These are phyloP conservation scores for Drosophila paulistorum DNA, from an alignment of 1,140 invertebrate species.

Conservation along the genomic window DNA sequence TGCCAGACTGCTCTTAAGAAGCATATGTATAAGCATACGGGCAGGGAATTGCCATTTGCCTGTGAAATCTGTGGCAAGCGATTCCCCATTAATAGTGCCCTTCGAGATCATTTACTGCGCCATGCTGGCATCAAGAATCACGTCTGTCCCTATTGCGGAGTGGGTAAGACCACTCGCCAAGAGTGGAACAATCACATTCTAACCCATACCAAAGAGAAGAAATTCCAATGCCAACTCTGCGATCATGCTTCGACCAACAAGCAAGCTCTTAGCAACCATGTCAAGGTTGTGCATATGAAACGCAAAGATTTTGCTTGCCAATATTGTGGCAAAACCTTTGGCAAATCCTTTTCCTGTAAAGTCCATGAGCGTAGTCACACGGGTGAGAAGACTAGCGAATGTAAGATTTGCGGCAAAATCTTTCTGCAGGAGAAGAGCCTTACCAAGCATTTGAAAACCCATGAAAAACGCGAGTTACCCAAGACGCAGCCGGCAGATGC, in stretches of 20 bases:
- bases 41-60: conserved; percentile 85
- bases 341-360: conserved; percentile 75
- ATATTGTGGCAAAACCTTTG: conserved; percentile 78
- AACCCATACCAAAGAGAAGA: conserved; percentile 78
- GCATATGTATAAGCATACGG: conserved; percentile 85
- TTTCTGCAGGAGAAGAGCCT: conserved; percentile 71
- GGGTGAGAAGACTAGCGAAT: conserved; percentile 83
- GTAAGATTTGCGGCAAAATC: conserved; percentile 77
- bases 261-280: conserved; percentile 71
- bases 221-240: conserved; percentile 73
- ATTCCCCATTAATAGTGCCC: conserved; percentile 71
- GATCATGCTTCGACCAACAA: conserved; percentile 76
- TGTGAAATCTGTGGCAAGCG: conserved; percentile 85
- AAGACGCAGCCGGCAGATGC: conserved; percentile 41
- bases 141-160: conserved; percentile 77
- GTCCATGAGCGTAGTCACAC: conserved; percentile 77
- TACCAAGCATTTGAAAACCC: conserved; percentile 74
- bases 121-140: conserved; percentile 80
- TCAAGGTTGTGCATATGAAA: conserved; percentile 77
- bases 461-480: conserved; percentile 72
- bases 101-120: conserved; percentile 74
- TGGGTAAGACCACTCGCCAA: conserved; percentile 74
- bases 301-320: conserved; percentile 77
- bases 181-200: conserved; percentile 80
- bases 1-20: conserved; percentile 81